A percentile compares a stretch with the other conserved stretches of the same genome.
Conservation (phyloP, 2,888 invertebrate genomes). For the Sinhomidia bicolor region DNA sequence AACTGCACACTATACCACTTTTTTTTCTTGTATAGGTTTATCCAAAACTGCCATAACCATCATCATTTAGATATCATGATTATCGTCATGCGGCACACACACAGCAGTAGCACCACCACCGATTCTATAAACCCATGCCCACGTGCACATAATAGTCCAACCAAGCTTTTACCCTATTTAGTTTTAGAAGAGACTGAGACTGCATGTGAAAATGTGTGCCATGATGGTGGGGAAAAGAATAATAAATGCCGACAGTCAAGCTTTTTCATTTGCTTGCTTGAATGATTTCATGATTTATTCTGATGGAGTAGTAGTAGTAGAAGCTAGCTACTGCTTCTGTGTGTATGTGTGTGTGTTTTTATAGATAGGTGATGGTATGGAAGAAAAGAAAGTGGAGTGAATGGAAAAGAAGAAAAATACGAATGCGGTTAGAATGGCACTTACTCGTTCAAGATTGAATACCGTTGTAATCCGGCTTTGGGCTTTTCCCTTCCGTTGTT, state of each 20-base stretch:
- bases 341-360: neutral
- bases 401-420: conserved; percentile 27
- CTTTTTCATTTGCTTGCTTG: conserved; percentile 40
- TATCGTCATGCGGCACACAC: conserved; percentile 7
- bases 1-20: conserved; percentile 1
- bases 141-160: no score
- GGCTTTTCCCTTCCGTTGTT: neutral
- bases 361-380: neutral
- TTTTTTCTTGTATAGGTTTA: neutral
- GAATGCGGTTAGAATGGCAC: conserved; percentile 29
- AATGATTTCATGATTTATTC: conserved; percentile 68
- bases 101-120: no score
- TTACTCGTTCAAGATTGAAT: conserved; percentile 51
- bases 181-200: neutral
- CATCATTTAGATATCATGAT: neutral
- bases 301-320: conserved; percentile 42
- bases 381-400: neutral
- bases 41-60: neutral
- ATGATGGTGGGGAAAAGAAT: conserved; percentile 22
- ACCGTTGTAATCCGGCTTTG: conserved; percentile 58
- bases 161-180: no score
- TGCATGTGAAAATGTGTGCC: neutral
- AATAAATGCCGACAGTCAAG: conserved; percentile 62
- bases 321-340: neutral
- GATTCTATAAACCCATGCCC: no score